Percentiles rank a stretch among this genome's conserved stretches.
phyloP scores from a whole-genome alignment of 2,797 vertebrate genomes.

The Gephyroberyx darwinii region DNA sequence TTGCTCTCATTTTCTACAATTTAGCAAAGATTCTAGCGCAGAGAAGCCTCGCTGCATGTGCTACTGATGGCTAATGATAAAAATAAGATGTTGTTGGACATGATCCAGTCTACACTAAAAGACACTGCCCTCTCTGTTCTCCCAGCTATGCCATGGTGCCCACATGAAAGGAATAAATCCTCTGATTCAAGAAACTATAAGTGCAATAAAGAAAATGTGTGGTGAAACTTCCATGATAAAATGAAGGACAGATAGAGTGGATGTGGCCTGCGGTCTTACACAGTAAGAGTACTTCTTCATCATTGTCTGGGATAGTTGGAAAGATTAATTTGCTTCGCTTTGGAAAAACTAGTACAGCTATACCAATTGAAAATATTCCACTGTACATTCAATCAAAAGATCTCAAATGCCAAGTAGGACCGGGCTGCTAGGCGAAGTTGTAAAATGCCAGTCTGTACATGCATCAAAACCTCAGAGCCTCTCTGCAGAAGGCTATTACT shows the following conservation, averaged over 20 bases:
- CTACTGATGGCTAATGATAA: slow-evolving; percentile 54
- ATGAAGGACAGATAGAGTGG: too few relatives aligned
- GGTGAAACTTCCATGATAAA: not conserved
- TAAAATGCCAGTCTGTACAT: slow-evolving; percentile 12
- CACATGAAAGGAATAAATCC: slow-evolving; percentile 17
- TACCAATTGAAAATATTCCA: not conserved
- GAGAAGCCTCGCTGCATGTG: slow-evolving; percentile 24
- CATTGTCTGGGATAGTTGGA: too few relatives aligned
- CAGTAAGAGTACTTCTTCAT: too few relatives aligned
- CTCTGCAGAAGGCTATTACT: slow-evolving; percentile 34
- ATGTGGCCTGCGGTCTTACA: too few relatives aligned
- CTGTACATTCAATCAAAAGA: too few relatives aligned
- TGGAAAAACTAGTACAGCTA: not conserved
- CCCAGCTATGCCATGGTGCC: slow-evolving; percentile 23
- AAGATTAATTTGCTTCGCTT: too few relatives aligned
- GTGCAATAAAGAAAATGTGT: not conserved
- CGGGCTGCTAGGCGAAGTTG: not conserved
- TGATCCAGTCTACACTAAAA: slow-evolving; percentile 48
- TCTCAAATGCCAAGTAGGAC: not conserved
- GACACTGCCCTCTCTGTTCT: slow-evolving; percentile 57
- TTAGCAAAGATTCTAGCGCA: slow-evolving; percentile 54
- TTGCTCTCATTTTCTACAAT: slow-evolving; percentile 57
- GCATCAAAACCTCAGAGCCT: slow-evolving; percentile 23
- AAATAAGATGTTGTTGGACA: slow-evolving; percentile 60
- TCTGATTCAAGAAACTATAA: not conserved